A percentile compares a stretch with the other conserved stretches of the same genome.
Conservation (phyloP, 2,888 invertebrate genomes). For the Drymonia ruficornis region DNA sequence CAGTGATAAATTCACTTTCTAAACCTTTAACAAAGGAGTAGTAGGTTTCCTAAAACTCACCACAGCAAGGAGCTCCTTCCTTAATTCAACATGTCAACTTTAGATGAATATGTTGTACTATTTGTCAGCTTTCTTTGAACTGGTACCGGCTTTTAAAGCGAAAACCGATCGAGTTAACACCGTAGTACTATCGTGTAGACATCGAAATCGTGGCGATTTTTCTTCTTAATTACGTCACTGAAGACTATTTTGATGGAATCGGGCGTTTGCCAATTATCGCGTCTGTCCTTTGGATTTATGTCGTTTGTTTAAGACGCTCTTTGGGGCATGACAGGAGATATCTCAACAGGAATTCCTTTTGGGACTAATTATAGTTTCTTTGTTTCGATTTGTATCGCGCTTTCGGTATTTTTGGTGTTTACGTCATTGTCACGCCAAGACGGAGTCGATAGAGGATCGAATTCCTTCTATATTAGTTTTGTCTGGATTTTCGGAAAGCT, state of each 20-base stretch:
- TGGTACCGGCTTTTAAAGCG: neutral
- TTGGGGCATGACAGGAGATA: constrained; percentile 16
- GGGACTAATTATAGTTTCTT: constrained; percentile 5
- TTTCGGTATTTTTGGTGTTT: neutral
- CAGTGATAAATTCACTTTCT: too few relatives aligned
- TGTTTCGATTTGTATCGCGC: constrained; percentile 10
- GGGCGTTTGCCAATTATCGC: constrained; percentile 55
- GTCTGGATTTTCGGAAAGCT: neutral
- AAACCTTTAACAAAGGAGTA: too few relatives aligned
- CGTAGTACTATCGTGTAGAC: constrained; percentile 19
- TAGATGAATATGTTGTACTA: too few relatives aligned
- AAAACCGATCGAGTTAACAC: constrained; percentile 15
- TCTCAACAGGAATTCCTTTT: constrained; percentile 10
- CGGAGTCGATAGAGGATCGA: neutral
- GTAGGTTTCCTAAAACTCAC: too few relatives aligned
- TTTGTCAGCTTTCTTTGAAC: too few relatives aligned
- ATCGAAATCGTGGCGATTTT: constrained; percentile 52
- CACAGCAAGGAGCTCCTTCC: too few relatives aligned
- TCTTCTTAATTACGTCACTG: constrained; percentile 58
- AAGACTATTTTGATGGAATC: constrained; percentile 58
- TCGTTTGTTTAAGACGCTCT: constrained; percentile 31
- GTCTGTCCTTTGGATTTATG: constrained; percentile 36
- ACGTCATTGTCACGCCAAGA: neutral
- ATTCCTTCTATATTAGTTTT: neutral
- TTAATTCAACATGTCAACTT: too few relatives aligned